Conservation (phyloP, 2,113 vertebrate species). For the Paralichthys olivaceus region DNA sequence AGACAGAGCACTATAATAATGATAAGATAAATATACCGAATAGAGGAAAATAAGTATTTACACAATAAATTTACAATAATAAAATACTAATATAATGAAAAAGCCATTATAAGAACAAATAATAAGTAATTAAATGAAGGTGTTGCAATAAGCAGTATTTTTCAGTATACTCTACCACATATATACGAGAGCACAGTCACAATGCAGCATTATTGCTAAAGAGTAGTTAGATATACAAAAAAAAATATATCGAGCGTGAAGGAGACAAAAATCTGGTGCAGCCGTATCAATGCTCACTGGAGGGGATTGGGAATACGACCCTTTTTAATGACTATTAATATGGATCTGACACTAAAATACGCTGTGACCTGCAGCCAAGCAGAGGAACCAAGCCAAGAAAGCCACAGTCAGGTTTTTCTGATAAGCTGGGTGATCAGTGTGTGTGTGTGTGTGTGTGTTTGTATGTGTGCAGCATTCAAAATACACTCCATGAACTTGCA, state of each 20-base stretch:
- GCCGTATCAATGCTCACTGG: neutral
- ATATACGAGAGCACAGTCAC: neutral
- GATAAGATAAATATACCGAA: neutral
- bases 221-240: neutral
- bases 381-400: conserved; percentile 6
- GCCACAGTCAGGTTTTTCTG: neutral
- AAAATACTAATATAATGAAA: neutral
- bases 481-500: neutral
- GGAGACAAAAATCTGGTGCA: neutral
- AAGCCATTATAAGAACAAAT: neutral
- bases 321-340: conserved; percentile 17
- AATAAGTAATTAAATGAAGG: too few species aligned
- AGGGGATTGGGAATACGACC: conserved; percentile 6
- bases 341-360: conserved; percentile 4
- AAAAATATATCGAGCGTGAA: neutral
- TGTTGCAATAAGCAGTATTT: neutral
- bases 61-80: neutral
- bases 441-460: conserved; percentile 1
- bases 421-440: conserved; percentile 24
- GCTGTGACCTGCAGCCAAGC: conserved; percentile 6
- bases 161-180: too few species aligned
- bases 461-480: neutral
- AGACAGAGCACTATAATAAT: too few species aligned
- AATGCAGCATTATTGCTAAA: neutral
- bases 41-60: neutral